Conservation (phyloP, 1,140 invertebrate genomes). For the Sycobia sp. region DNA sequence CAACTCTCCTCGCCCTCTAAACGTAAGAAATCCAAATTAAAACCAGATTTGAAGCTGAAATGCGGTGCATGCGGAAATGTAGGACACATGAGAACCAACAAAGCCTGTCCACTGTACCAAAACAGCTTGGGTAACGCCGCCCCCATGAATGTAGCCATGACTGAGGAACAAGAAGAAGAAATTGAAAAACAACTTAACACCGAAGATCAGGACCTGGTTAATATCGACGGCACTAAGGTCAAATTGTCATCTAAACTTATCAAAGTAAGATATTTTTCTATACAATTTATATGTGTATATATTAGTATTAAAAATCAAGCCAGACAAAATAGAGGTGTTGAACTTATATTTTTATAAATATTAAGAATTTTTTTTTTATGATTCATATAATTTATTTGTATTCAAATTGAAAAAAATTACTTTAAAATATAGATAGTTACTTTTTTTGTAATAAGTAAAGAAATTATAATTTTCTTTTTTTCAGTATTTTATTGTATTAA, state of each 20-base stretch:
- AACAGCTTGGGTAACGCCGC: constrained; percentile 65
- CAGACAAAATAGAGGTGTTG: too few species aligned
- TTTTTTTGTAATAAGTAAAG: too few species aligned
- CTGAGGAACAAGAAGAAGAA: constrained; percentile 82
- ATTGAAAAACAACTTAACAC: constrained; percentile 76
- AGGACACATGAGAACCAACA: constrained; percentile 89
- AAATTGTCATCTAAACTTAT: constrained; percentile 81
- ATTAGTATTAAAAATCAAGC: too few species aligned
- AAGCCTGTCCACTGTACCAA: constrained; percentile 92
- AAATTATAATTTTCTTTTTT: too few species aligned
- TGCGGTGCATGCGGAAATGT: constrained; percentile 96
- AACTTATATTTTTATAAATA: too few species aligned
- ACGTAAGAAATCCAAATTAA: constrained; percentile 81
- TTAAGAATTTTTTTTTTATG: too few species aligned
- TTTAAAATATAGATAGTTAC: too few species aligned
- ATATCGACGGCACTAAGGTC: constrained; percentile 90
- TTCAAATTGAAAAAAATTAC: too few species aligned
- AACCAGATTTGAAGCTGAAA: constrained; percentile 88
- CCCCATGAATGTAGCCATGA: constrained; percentile 76
- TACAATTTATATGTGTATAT: too few species aligned
- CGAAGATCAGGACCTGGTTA: constrained; percentile 86
- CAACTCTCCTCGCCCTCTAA: constrained; percentile 66
- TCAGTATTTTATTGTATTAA: too few species aligned
- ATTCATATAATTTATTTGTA: too few species aligned
- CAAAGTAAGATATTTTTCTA: constrained; percentile 64